These are phyloP conservation scores for Homarus gammarus DNA, from an alignment of 2,888 invertebrate species.

Conservation along the genomic window DNA sequence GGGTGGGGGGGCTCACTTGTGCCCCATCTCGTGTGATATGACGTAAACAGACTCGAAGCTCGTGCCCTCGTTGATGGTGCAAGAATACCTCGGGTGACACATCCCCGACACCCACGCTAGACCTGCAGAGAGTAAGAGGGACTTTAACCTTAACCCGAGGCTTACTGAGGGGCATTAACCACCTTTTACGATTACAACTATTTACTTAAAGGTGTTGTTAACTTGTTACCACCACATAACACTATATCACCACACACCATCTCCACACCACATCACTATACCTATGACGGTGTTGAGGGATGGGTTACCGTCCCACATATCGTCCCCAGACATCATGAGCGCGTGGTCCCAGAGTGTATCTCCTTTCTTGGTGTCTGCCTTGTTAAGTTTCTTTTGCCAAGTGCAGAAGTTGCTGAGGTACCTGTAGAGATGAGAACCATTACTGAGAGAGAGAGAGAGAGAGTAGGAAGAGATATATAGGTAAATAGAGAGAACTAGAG, in stretches of 20 bases:
- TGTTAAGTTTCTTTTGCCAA: slow-evolving; percentile 78
- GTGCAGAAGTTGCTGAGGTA: slow-evolving; percentile 79
- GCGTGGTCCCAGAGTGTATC: slow-evolving; percentile 79
- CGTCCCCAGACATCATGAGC: slow-evolving; percentile 78
- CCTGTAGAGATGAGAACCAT: slow-evolving; percentile 24
- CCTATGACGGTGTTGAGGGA: slow-evolving; percentile 73
- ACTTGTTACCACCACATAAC: too few species aligned
- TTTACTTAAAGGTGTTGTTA: too few species aligned
- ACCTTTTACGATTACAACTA: too few species aligned
- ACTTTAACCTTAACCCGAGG: not conserved
- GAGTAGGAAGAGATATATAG: too few species aligned
- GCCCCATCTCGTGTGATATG: slow-evolving; percentile 79
- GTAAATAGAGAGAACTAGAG: too few species aligned
- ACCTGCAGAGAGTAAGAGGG: slow-evolving; percentile 76
- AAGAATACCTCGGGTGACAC: slow-evolving; percentile 79
- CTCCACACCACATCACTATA: slow-evolving; percentile 9
- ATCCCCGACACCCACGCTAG: slow-evolving; percentile 79
- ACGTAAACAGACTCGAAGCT: slow-evolving; percentile 79
- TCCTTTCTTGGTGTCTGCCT: slow-evolving; percentile 77
- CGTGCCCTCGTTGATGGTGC: slow-evolving; percentile 79
- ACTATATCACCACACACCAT: slow-evolving; percentile 1
- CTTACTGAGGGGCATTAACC: too few species aligned
- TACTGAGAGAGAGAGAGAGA: too few species aligned
- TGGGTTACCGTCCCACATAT: slow-evolving; percentile 77
- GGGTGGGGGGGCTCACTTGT: slow-evolving; percentile 77